phyloP scores from a whole-genome alignment of 1,140 invertebrate species.

The Drosophila insularis region DNA sequence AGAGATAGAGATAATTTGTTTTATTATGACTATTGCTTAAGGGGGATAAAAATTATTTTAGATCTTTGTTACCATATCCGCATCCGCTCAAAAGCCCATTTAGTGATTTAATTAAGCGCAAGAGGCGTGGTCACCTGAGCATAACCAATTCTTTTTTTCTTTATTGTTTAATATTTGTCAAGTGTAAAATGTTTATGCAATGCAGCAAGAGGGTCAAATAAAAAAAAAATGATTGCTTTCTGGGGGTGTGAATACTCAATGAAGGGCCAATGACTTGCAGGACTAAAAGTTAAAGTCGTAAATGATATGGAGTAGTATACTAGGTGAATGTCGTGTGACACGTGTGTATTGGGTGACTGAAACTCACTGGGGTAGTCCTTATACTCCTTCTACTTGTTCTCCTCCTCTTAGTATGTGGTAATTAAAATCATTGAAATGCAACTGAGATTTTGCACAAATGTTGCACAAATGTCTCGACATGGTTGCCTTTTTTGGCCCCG shows the following conservation, averaged over 20 bases:
- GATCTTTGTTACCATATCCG: conserved; percentile 49
- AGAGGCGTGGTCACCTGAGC: conserved; percentile 60
- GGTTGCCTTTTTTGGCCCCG: conserved; percentile 28
- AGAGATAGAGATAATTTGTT: no score
- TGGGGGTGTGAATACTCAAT: neutral
- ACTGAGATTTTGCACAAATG: conserved; percentile 23
- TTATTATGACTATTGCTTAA: no score
- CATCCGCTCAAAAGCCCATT: conserved; percentile 56
- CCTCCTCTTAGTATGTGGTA: conserved; percentile 26
- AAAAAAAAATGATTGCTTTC: neutral
- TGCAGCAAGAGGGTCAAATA: neutral
- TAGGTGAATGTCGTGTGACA: conserved; percentile 13
- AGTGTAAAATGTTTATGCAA: conserved; percentile 49
- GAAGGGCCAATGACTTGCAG: conserved; percentile 64
- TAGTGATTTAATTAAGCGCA: conserved; percentile 72
- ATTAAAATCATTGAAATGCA: conserved; percentile 26
- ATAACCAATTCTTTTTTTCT: conserved; percentile 49
- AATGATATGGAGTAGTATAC: neutral
- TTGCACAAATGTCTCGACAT: conserved; percentile 17
- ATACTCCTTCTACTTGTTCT: neutral
- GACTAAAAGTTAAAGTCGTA: neutral
- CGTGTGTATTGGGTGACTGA: conserved; percentile 13
- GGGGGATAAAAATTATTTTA: no score
- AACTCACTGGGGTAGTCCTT: neutral
- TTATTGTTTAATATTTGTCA: conserved; percentile 19